A percentile compares a stretch with the other conserved stretches of the same genome.
phyloP scores from a whole-genome alignment of 2,797 vertebrate species.

The Sternarchorhynchus goeldii region DNA sequence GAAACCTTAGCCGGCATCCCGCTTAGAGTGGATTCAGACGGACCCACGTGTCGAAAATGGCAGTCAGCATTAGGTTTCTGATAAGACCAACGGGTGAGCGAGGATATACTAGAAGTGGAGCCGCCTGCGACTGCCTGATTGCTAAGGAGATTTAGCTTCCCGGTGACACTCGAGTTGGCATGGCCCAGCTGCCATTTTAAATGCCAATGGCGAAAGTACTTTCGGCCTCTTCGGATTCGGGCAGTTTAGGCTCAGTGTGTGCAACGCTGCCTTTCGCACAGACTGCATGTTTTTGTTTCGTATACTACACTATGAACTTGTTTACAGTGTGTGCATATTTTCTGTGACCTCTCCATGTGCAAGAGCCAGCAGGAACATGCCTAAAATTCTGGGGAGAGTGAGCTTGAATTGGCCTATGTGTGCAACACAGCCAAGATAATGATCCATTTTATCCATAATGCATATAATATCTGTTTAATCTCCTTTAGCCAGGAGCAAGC shows the following conservation, averaged over 20 bases:
- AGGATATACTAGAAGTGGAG: background rate
- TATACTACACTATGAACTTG: background rate
- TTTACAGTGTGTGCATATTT: background rate
- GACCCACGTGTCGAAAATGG: constrained; percentile 15
- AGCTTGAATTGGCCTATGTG: background rate
- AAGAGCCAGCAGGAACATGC: background rate
- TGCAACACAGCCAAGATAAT: background rate
- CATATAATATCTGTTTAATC: constrained; percentile 43
- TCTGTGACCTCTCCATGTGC: constrained; percentile 12
- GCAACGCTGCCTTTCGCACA: constrained; percentile 5
- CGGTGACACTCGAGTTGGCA: background rate
- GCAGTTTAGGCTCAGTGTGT: constrained; percentile 11
- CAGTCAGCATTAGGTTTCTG: background rate
- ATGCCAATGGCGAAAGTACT: background rate
- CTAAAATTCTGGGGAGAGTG: constrained; percentile 13
- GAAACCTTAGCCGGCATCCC: background rate
- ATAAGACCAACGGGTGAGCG: constrained; percentile 10
- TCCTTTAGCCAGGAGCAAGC: constrained; percentile 28
- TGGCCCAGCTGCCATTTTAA: background rate
- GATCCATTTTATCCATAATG: constrained; percentile 28
- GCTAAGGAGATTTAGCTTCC: background rate
- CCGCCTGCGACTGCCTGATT: background rate
- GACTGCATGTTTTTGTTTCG: background rate
- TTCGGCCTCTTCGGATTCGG: constrained; percentile 1
- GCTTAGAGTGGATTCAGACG: background rate